These are phyloP conservation scores for Sphaerophoria taeniata DNA, from an alignment of 2,888 invertebrate genomes.

Conservation along the genomic window DNA sequence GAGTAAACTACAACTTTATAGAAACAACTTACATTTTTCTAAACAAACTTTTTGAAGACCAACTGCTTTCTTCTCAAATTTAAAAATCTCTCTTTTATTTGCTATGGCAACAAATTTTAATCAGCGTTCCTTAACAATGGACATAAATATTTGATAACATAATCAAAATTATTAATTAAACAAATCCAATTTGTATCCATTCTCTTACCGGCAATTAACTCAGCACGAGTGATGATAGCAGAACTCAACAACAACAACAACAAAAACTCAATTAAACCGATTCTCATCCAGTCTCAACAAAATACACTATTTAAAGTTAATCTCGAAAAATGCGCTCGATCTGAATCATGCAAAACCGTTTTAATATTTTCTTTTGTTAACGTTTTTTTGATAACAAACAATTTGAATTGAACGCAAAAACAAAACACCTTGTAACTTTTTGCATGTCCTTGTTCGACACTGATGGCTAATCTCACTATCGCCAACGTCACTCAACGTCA, in stretches of 20 bases:
- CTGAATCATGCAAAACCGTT: constrained; percentile 32
- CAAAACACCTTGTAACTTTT: neutral
- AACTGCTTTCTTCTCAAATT: too few relatives aligned
- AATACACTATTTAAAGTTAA: neutral
- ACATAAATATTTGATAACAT: neutral
- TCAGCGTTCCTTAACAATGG: neutral
- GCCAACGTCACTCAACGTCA: neutral
- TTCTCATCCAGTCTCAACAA: constrained; percentile 13
- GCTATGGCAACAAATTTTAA: too few relatives aligned
- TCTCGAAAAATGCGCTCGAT: constrained; percentile 12
- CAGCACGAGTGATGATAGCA: constrained; percentile 17
- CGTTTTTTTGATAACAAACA: constrained; percentile 32
- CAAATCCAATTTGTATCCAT: neutral
- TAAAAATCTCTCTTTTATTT: too few relatives aligned
- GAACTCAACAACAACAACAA: constrained; percentile 12
- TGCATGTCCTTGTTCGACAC: neutral
- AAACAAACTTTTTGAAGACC: too few relatives aligned
- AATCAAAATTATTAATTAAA: neutral
- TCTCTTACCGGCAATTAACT: constrained; percentile 20
- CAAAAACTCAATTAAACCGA: constrained; percentile 29
- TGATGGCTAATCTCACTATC: neutral
- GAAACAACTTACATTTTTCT: too few relatives aligned
- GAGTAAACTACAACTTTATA: too few relatives aligned
- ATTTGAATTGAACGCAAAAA: neutral
- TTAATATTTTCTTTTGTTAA: constrained; percentile 14